Conservation (phyloP, 2,888 invertebrate genomes). For the Dryomyza anilis region DNA sequence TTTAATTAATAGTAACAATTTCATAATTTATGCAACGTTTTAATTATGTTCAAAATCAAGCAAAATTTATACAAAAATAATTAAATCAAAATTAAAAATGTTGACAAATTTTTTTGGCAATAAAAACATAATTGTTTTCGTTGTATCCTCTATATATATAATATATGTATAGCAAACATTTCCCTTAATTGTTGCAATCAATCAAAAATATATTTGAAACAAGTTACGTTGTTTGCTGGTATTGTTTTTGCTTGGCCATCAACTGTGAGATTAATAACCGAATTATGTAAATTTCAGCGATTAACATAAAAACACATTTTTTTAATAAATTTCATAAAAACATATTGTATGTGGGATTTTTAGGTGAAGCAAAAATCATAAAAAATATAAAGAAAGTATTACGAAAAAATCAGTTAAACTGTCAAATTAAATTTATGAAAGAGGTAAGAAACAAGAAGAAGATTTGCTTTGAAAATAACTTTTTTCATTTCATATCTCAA, state of each 20-base stretch:
- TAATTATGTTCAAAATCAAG: not conserved
- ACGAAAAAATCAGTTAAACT: too few species aligned
- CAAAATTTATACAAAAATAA: not conserved
- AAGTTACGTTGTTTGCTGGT: not conserved
- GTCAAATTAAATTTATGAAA: too few species aligned
- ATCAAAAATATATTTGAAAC: not conserved
- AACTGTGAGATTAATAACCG: not conserved
- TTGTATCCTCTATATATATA: not conserved
- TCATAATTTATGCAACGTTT: not conserved
- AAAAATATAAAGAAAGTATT: too few species aligned
- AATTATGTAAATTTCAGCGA: conserved; percentile 21
- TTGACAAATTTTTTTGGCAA: too few species aligned
- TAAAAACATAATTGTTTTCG: not conserved
- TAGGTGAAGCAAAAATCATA: too few species aligned
- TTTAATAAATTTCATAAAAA: not conserved
- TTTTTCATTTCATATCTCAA: too few species aligned
- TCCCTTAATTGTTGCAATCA: conserved; percentile 10
- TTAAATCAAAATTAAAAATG: not conserved
- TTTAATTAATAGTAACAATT: not conserved
- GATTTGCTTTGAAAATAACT: too few species aligned
- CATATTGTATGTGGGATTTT: not conserved
- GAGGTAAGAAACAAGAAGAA: too few species aligned
- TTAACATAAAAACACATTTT: not conserved
- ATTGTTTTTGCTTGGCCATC: not conserved
- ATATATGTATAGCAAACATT: not conserved